These are phyloP conservation scores for Merops nubicus DNA, from an alignment of 2,113 vertebrate genomes.

Conservation along the genomic window DNA sequence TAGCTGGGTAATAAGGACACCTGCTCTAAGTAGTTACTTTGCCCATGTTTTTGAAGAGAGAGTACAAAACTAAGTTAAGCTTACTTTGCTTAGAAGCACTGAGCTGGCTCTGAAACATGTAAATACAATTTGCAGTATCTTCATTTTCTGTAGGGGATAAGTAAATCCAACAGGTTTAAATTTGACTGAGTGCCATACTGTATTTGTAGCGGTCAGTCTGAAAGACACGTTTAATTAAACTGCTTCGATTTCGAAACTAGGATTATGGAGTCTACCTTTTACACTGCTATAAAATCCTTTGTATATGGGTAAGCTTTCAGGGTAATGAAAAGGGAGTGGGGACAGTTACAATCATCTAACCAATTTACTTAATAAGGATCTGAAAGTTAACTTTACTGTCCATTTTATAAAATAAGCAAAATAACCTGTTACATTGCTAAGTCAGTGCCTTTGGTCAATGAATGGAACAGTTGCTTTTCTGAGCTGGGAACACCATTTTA, in stretches of 20 bases:
- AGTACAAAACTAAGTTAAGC: not conserved
- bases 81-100: not conserved
- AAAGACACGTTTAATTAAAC: slow-evolving; percentile 27
- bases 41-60: not conserved
- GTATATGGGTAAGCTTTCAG: not conserved
- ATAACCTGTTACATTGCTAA: not conserved
- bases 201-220: not conserved
- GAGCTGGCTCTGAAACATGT: not conserved
- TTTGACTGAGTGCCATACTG: not conserved
- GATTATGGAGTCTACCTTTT: not conserved
- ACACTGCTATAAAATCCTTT: not conserved
- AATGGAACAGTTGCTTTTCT: not conserved
- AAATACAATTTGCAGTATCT: not conserved
- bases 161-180: not conserved
- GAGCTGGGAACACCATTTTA: not conserved
- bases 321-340: not conserved
- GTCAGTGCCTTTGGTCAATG: not conserved
- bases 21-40: not conserved
- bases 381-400: slow-evolving; percentile 5
- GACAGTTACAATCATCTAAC: not conserved
- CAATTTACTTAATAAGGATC: slow-evolving; percentile 12
- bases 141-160: not conserved
- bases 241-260: not conserved
- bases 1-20: not conserved
- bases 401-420: not conserved